Percentiles rank a stretch among this genome's conserved stretches.
Evolutionary conservation across 2,113 vertebrate genomes (phyloP).

Genomic region (Piprites chloris): DNA sequence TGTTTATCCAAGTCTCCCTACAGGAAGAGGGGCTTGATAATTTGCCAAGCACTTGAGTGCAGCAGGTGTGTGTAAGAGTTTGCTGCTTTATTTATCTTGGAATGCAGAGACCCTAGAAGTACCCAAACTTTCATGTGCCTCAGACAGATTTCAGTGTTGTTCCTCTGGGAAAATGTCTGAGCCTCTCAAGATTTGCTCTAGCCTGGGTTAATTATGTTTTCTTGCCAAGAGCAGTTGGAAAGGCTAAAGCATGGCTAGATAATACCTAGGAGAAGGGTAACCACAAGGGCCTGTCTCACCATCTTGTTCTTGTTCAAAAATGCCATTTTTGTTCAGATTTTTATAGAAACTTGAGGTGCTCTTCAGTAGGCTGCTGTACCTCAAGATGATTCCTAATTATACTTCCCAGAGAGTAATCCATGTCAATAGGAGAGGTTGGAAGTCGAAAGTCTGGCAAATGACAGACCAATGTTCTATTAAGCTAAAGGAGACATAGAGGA

Average conservation of each 20-base stretch:
- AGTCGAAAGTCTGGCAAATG: not conserved
- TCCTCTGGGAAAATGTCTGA: slow-evolving; percentile 2
- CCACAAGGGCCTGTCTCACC: not conserved
- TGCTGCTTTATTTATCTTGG: not conserved
- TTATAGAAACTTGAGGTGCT: not conserved
- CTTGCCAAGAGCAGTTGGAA: not conserved
- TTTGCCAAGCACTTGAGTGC: not conserved
- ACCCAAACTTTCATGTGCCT: not conserved
- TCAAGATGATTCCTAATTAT: not conserved
- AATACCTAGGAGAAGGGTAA: not conserved
- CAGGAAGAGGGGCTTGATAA: not conserved
- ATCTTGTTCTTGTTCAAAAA: not conserved
- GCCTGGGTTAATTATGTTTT: not conserved
- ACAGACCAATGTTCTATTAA: not conserved
- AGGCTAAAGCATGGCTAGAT: not conserved
- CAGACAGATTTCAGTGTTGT: accelerated
- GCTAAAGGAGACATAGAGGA: not conserved
- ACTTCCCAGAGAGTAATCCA: not conserved
- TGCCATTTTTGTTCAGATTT: not conserved
- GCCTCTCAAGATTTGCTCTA: not conserved
- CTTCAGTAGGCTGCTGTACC: not conserved
- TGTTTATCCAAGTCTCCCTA: not conserved
- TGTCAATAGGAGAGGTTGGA: not conserved
- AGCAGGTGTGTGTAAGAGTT: not conserved
- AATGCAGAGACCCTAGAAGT: not conserved